These are phyloP conservation scores for Corbicula japonica DNA, from an alignment of 2,888 invertebrate species.

Conservation along the genomic window DNA sequence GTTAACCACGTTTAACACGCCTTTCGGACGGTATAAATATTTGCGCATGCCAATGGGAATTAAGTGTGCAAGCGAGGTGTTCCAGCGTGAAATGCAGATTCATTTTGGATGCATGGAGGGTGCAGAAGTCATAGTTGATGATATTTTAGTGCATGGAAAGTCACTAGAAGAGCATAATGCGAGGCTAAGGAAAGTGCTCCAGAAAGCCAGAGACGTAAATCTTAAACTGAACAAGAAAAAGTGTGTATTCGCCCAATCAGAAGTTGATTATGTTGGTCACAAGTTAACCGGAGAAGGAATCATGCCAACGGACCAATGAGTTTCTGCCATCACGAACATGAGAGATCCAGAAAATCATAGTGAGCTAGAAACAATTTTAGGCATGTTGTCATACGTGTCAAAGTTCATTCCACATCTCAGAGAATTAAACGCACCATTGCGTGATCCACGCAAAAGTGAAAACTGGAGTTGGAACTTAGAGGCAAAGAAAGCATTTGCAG, in stretches of 20 bases:
- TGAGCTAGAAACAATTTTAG: slow-evolving; percentile 44
- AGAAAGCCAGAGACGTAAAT: slow-evolving; percentile 27
- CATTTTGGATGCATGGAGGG: slow-evolving; percentile 14
- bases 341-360: slow-evolving; percentile 26
- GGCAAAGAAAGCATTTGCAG: slow-evolving; percentile 51
- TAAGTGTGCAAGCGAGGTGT: slow-evolving; percentile 50
- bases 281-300: slow-evolving; percentile 38
- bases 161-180: slow-evolving; percentile 48
- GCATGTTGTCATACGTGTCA: slow-evolving; percentile 41
- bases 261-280: slow-evolving; percentile 56
- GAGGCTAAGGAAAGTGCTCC: slow-evolving; percentile 34
- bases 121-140: no score
- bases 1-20: slow-evolving; percentile 59
- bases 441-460: slow-evolving; percentile 40
- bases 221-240: slow-evolving; percentile 53
- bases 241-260: slow-evolving; percentile 31
- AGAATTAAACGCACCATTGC: slow-evolving; percentile 29
- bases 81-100: slow-evolving; percentile 27
- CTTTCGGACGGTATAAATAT: slow-evolving; percentile 59
- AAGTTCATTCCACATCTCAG: slow-evolving; percentile 34
- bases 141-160: slow-evolving; percentile 46
- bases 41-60: slow-evolving; percentile 56
- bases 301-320: slow-evolving; percentile 40
- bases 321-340: slow-evolving; percentile 30
- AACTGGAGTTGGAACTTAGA: slow-evolving; percentile 15